Conservation (phyloP, 2,888 invertebrate species). For the Melanostoma scalare region DNA sequence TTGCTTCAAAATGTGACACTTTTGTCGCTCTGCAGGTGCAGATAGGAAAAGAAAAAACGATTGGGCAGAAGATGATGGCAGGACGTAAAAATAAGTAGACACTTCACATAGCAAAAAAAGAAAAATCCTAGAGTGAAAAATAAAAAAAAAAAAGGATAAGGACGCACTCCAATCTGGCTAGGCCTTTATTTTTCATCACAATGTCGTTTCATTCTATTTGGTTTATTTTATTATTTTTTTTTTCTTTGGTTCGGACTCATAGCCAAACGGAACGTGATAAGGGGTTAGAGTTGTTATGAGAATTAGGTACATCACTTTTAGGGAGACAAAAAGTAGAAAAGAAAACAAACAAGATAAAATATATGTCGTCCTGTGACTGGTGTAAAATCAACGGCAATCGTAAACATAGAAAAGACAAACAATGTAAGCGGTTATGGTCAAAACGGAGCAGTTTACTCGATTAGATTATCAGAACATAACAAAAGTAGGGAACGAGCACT, state of each 20-base stretch:
- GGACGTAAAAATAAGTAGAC: slow-evolving; percentile 62
- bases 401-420: no score
- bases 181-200: slow-evolving; percentile 63
- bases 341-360: slow-evolving; percentile 57
- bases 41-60: slow-evolving; percentile 59
- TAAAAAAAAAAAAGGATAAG: slow-evolving; percentile 16
- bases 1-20: slow-evolving; percentile 55
- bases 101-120: slow-evolving; percentile 17
- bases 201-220: slow-evolving; percentile 69
- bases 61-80: slow-evolving; percentile 42
- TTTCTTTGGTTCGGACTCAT: slow-evolving; percentile 36
- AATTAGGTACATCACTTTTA: slow-evolving; percentile 32
- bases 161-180: slow-evolving; percentile 43
- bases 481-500: no score
- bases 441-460: no score
- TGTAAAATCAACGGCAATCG: no score
- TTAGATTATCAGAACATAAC: no score
- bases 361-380: no score
- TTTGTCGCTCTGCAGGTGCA: slow-evolving; percentile 59
- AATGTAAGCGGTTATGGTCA: no score
- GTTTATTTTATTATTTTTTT: slow-evolving; percentile 45
- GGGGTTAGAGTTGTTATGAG: slow-evolving; percentile 40
- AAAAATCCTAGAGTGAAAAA: slow-evolving; percentile 9
- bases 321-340: neutral
- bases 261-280: slow-evolving; percentile 58